Conservation (phyloP, 2,797 vertebrate genomes). For the Champsocephalus gunnari region DNA sequence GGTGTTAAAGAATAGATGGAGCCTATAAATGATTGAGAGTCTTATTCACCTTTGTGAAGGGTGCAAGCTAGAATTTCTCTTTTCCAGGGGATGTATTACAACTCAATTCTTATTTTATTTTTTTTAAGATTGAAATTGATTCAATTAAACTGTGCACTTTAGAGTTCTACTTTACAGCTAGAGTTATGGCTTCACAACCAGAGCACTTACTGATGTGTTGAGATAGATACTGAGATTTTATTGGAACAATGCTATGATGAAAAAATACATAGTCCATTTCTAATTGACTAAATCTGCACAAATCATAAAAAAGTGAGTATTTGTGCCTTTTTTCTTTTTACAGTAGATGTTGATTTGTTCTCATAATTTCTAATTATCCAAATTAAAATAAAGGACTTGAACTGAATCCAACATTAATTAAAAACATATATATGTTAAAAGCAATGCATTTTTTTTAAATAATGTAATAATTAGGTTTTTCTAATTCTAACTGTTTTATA, state of each 20-base stretch:
- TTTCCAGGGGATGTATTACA: slow-evolving; percentile 47
- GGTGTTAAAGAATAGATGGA: slow-evolving; percentile 80
- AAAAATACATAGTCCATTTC: not conserved
- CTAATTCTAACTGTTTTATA: not conserved
- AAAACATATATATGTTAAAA: not conserved
- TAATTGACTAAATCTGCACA: not conserved
- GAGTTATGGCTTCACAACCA: slow-evolving; percentile 18
- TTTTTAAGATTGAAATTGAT: slow-evolving; percentile 22
- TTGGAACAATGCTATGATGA: not conserved
- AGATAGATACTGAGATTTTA: not conserved
- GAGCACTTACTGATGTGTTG: not conserved
- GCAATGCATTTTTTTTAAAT: not conserved
- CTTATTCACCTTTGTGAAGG: slow-evolving; percentile 57
- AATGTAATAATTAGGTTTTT: not conserved
- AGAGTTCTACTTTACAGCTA: slow-evolving; percentile 26
- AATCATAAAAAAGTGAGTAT: not conserved
- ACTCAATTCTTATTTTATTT: slow-evolving; percentile 32
- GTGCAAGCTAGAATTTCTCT: slow-evolving; percentile 37
- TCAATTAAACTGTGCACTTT: slow-evolving; percentile 34
- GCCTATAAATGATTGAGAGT: slow-evolving; percentile 74
- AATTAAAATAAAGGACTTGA: not conserved
- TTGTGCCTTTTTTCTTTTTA: not conserved
- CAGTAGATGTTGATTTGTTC: not conserved
- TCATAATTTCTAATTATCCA: not conserved
- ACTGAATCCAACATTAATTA: not conserved